A percentile compares a stretch with the other conserved stretches of the same genome.
These are phyloP conservation scores for Dynastes hyllus DNA, from an alignment of 2,888 invertebrate genomes.

Conservation along the genomic window DNA sequence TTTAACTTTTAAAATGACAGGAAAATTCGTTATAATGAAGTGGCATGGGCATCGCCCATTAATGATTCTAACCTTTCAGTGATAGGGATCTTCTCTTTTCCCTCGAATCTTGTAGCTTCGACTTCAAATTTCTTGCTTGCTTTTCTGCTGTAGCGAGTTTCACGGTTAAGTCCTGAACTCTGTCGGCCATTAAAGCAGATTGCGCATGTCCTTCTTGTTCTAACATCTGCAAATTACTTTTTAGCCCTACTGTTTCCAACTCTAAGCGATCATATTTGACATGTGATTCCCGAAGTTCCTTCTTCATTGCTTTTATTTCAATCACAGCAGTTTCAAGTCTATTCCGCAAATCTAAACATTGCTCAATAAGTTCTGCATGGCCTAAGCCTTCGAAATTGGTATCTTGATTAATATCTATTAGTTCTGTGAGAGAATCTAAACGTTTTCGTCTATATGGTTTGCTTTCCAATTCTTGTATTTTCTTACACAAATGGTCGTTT, in stretches of 20 bases:
- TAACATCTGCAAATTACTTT: slow-evolving; percentile 80
- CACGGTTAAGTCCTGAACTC: slow-evolving; percentile 88
- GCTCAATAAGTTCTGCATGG: slow-evolving; percentile 85
- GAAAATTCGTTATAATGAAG: no score
- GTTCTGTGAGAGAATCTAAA: slow-evolving; percentile 86
- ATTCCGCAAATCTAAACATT: slow-evolving; percentile 83
- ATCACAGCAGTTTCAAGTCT: slow-evolving; percentile 88
- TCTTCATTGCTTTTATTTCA: slow-evolving; percentile 88
- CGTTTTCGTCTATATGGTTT: slow-evolving; percentile 76
- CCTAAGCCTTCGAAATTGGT: slow-evolving; percentile 83
- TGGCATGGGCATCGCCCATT: background rate
- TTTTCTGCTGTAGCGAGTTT: slow-evolving; percentile 88
- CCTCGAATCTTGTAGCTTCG: slow-evolving; percentile 85
- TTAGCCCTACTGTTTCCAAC: slow-evolving; percentile 83
- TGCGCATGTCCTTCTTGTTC: slow-evolving; percentile 81
- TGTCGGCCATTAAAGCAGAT: slow-evolving; percentile 85
- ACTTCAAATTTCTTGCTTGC: slow-evolving; percentile 85
- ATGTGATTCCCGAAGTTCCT: slow-evolving; percentile 86
- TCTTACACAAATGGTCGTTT: slow-evolving; percentile 82
- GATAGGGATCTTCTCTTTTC: slow-evolving; percentile 88
- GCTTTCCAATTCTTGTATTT: slow-evolving; percentile 78
- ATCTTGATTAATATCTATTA: slow-evolving; percentile 86
- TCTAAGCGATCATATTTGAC: slow-evolving; percentile 87
- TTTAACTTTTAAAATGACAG: no score
- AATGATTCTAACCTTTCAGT: slow-evolving; percentile 77